These are phyloP conservation scores for Alosa sapidissima DNA, from an alignment of 2,797 vertebrate species.

Conservation along the genomic window DNA sequence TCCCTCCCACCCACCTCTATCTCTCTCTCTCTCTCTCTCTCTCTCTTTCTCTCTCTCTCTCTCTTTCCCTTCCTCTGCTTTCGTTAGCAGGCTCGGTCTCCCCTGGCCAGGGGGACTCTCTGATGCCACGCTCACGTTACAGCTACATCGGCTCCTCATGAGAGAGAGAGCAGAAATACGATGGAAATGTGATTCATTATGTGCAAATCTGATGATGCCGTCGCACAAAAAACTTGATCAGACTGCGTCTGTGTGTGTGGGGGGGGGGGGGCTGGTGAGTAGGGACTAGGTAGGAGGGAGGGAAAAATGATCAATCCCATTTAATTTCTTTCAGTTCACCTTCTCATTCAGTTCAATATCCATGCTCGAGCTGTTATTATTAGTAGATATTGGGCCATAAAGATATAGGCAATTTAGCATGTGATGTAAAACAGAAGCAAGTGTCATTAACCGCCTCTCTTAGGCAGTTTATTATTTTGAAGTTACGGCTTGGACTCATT, in stretches of 20 bases:
- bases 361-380: constrained; percentile 74
- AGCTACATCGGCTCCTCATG: constrained; percentile 69
- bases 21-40: not conserved
- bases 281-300: no score
- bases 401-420: constrained; percentile 46
- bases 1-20: not conserved
- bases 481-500: constrained; percentile 25
- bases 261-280: not conserved
- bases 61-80: constrained; percentile 58
- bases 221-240: constrained; percentile 32
- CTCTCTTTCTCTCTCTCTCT: not conserved
- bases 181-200: constrained; percentile 74
- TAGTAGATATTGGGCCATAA: constrained; percentile 63
- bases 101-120: constrained; percentile 63
- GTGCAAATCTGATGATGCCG: constrained; percentile 73
- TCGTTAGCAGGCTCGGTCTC: constrained; percentile 70
- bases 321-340: constrained; percentile 43
- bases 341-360: constrained; percentile 71
- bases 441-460: constrained; percentile 46
- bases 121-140: constrained; percentile 73
- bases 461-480: constrained; percentile 43
- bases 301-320: constrained; percentile 28
- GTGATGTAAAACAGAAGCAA: constrained; percentile 58
- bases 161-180: constrained; percentile 62
- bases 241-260: constrained; percentile 57